Evolutionary conservation across 2,888 invertebrate genomes (phyloP), one percentile per base, ranked within the genome.

Genomic region (Caenorhabditis doughertyi): DNA sequence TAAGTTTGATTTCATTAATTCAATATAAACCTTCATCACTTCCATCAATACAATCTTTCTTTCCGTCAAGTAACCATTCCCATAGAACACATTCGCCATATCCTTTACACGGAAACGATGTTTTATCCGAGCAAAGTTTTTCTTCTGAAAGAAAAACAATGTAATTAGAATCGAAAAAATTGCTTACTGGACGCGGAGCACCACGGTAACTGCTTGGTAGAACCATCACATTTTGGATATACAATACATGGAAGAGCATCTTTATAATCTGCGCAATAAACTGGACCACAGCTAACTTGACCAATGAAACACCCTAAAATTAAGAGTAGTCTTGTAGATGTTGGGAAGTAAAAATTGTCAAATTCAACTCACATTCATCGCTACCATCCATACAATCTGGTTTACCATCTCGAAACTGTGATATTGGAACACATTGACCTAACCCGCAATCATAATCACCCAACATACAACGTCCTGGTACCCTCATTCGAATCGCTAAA

Each of bases 61-160:
- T 85, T 2, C 89, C 90, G 60, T 91, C 89, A 51, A 87, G 62
- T 11, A 91, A 84, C 90, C 89, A 91, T 49, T 85, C 85, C 79
- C 85, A 84, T n/a, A 88, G 56, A 18, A 91, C 89, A 70, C 91
- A 91, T 73, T 91, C 90, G 42, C 91, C 90, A 55, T 91, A 91
- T 21, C 89, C 91, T 62, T 89, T 88, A 62, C 91, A 91, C 2
- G 89, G 88, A 55, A 91, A 83, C 0, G 89, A 80, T 42, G 83
- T 83, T 42, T 87, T 79, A 27, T 89, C 84, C 1, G 80, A 71
- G 49, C 91, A 91, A 7, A 91, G 71, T 56, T 89, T 89, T 49
- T 88, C 85, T 79, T 90, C 90, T 91, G 81, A 56, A 89, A 84
- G 5, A 2, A 56, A 39, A 3, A 9, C 8, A 23, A n/a, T 8